Evolutionary conservation across 2,113 vertebrate species (phyloP).

Genomic region (Sorex fumeus): DNA sequence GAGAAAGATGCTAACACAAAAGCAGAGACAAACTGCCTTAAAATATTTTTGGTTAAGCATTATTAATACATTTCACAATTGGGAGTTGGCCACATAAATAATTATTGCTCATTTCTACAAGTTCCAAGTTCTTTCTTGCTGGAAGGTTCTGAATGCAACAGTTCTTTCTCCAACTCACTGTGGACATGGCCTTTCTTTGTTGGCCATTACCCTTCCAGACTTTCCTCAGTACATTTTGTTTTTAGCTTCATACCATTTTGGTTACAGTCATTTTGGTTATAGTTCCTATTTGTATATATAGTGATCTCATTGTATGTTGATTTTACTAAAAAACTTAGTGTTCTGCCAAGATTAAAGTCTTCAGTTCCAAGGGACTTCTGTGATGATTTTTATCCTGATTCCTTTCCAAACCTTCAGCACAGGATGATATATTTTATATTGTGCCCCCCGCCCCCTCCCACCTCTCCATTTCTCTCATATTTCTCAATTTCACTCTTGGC

Average conservation of each 20-base stretch:
- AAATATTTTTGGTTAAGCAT: constrained; percentile 57
- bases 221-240: not conserved
- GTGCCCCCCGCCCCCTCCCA: not conserved
- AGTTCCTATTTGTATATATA: not conserved
- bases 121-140: not conserved
- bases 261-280: not conserved
- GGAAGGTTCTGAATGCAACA: not conserved
- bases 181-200: not conserved
- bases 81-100: not conserved
- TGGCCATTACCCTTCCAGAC: no score
- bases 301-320: not conserved
- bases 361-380: not conserved
- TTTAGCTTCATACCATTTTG: not conserved
- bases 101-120: not conserved
- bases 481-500: constrained; percentile 1
- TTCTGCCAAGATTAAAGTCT: constrained; percentile 42
- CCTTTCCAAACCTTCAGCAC: not conserved
- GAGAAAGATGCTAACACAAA: not conserved
- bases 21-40: not conserved
- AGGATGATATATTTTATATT: not conserved
- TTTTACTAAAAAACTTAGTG: constrained; percentile 41
- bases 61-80: not conserved
- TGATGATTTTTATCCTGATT: not conserved
- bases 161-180: not conserved
- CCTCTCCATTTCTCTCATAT: not conserved